Conservation (phyloP, 2,888 invertebrate species). For the Rotaria socialis region DNA sequence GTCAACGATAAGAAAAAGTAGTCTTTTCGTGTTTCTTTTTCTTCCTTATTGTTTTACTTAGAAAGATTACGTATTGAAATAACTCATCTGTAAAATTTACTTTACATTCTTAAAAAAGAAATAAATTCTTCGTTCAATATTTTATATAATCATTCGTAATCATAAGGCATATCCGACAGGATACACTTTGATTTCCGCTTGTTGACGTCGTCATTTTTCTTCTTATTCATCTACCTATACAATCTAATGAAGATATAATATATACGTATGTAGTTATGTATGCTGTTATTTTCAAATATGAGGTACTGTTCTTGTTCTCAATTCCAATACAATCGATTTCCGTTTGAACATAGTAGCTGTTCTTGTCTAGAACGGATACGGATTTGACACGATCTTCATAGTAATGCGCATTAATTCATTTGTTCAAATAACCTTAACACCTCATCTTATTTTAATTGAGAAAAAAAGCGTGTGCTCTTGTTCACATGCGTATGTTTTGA, state of each 20-base stretch:
- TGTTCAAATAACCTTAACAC: conserved; percentile 12
- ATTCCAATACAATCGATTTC: conserved; percentile 26
- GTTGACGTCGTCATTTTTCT: background rate
- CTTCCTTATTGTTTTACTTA: background rate
- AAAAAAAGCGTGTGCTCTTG: background rate
- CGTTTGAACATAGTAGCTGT: conserved; percentile 2
- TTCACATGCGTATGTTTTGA: background rate
- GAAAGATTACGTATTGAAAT: background rate
- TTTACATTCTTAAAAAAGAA: background rate
- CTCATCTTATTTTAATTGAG: conserved; percentile 21
- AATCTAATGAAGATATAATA: background rate
- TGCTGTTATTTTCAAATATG: background rate
- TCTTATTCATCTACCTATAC: background rate
- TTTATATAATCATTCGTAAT: conserved; percentile 2
- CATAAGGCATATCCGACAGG: conserved; percentile 24
- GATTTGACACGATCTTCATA: conserved; percentile 11
- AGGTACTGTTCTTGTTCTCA: background rate
- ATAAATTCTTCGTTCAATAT: background rate
- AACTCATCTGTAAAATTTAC: conserved; percentile 9
- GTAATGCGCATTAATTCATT: background rate
- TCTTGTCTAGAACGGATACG: conserved; percentile 27
- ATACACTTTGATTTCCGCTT: conserved; percentile 29
- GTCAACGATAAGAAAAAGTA: background rate
- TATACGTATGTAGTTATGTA: background rate
- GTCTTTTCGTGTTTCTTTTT: background rate